Evolutionary conservation across 2,888 invertebrate species (phyloP), one percentile per base, ranked within the genome.

Genomic region (Euclidia mi): DNA sequence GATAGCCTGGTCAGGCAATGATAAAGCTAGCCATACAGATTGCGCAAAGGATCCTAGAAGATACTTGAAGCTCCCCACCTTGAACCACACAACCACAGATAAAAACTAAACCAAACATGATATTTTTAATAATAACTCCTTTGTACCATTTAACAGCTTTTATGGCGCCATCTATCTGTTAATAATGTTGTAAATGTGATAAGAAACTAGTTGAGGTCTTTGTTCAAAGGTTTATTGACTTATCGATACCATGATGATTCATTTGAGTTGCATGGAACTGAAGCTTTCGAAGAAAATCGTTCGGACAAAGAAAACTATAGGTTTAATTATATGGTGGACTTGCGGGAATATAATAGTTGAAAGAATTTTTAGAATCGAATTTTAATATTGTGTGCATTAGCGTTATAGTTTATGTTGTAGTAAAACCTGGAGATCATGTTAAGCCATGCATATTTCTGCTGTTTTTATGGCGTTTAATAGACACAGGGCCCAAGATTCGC

Each of bases 121-220:
- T 17, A 78, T 15, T 84, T 85, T 85, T 85, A 89, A 87, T 89
- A 90, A 89, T 85, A 87, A 86, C 83, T 84, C 79, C 87, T 89
- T 90, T 89, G 89, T 91, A 81, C 75, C 69, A 69, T 73, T 78
- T 79, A 74, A 74, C 72, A 83, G 81, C 76, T 61, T 72, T 74
- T 76, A 89, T 82, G 87, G 80, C 75, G 81, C 76, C 70, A 74
- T 76, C 62, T 70, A 76, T 68, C 59, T 28, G 65, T 65, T 75
- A 73, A 78, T 76, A 71, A 73, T 76, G 64, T 59, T 81, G 84
- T 86, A 81, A 83, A 82, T 66, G 70, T 71, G 89, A 89, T 90
- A 90, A 88, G 76, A 58, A 59, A 55, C 49, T 31, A 55, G 50
- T 43, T 44, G 32, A 44, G 31, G 41, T 66, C 80, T 84, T 88